Evolutionary conservation across 2,888 invertebrate genomes (phyloP), one percentile per base, ranked within the genome.

Genomic region (Coleophora flavipennella): DNA sequence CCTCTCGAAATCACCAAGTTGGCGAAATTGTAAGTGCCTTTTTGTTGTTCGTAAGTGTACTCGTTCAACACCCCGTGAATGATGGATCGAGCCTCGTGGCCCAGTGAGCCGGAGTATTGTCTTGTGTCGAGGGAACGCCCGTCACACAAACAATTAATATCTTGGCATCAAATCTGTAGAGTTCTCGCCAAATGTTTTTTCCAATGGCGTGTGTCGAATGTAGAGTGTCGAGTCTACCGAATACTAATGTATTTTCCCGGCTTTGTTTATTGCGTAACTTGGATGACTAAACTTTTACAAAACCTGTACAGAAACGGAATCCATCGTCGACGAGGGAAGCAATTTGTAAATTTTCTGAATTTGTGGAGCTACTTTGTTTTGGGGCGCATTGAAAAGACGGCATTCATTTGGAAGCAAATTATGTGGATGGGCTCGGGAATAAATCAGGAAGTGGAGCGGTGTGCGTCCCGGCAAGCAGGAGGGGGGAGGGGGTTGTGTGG

Each of bases 391-490:
- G 66, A 69, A 63, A 67, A 63, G 63, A 58, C 60, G 57, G 54
- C 55, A 54, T 39, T 39, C 51, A 51, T 52, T 57, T 54, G 47
- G 37, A 50, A 51, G 46, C 52, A 70, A 71, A 65, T 68, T 67
- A 66, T 64, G 61, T 61, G 65, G 63, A 64, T 58, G 59, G 56
- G 66, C 67, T 73, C 62, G 59, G 57, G 55, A 61, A 67, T 67
- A 67, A 72, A 70, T 73, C 67, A 71, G 63, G 53, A 56, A 54
- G 55, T 42, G 50, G 53, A 66, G 59, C 59, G 55, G 56, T 57
- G 50, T 54, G 29, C 31, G 54, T 53, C 57, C 53, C 59, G 63
- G 53, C 57, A n/a, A n/a, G n/a, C n/a, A n/a, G n/a, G n/a, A n/a
- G n/a, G n/a, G n/a, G n/a, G n/a, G n/a, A n/a, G 42, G 48, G 50